These are phyloP conservation scores for Portevinia maculata DNA, from an alignment of 2,888 invertebrate genomes.

Conservation along the genomic window DNA sequence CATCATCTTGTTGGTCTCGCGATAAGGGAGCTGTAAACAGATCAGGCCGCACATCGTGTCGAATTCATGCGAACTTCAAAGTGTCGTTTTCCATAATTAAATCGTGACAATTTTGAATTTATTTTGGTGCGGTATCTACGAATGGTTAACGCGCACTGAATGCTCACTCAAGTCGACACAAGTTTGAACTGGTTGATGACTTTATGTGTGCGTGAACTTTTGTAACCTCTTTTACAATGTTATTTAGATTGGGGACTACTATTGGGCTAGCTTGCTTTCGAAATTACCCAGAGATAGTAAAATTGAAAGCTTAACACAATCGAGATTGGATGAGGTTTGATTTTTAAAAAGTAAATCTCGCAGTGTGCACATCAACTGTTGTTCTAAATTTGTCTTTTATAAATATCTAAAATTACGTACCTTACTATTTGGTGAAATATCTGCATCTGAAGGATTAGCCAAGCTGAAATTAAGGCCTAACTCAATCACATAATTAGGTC, in stretches of 20 bases:
- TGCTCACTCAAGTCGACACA: conserved; percentile 4
- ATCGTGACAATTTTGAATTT: conserved; percentile 4
- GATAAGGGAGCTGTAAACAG: conserved; percentile 53
- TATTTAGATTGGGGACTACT: conserved; percentile 1
- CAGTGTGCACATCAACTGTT: too few species aligned
- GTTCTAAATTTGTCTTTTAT: too few species aligned
- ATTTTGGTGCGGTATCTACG: conserved; percentile 6
- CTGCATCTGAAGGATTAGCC: too few species aligned
- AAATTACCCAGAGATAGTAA: background rate
- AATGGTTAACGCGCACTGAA: background rate
- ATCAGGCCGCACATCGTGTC: conserved; percentile 32
- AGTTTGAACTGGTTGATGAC: background rate
- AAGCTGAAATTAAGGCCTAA: too few species aligned
- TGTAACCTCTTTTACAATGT: background rate
- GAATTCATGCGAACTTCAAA: conserved; percentile 47
- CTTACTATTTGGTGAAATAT: too few species aligned
- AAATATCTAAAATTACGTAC: too few species aligned
- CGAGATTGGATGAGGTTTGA: too few species aligned
- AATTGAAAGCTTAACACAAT: too few species aligned
- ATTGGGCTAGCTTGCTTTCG: background rate
- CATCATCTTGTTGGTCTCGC: conserved; percentile 8
- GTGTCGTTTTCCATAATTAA: conserved; percentile 30
- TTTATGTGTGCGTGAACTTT: conserved; percentile 7
- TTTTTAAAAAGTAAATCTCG: too few species aligned
- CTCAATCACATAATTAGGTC: too few species aligned